These are phyloP conservation scores for Saguinus imperator DNA, from an alignment of 2,113 vertebrate genomes.

Conservation along the genomic window DNA sequence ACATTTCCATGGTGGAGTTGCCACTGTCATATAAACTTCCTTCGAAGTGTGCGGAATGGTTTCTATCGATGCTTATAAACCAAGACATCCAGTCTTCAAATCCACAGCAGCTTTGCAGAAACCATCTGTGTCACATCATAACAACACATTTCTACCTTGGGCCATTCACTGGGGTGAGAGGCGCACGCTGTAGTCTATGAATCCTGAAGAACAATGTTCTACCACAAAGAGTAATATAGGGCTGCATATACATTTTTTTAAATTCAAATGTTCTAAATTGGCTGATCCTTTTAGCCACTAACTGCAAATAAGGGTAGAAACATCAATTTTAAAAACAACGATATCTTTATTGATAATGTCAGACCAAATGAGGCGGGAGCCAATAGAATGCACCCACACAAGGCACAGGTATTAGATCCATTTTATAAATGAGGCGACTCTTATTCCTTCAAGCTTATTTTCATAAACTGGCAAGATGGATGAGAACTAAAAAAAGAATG, in stretches of 20 bases:
- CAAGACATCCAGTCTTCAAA: neutral
- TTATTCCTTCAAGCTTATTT: neutral
- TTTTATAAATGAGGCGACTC: neutral
- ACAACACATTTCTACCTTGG: neutral
- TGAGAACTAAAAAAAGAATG: neutral
- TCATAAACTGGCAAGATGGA: neutral
- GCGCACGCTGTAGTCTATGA: neutral
- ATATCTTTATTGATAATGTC: neutral
- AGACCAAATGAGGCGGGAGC: neutral
- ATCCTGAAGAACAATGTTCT: neutral
- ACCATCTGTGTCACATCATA: neutral
- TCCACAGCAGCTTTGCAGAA: neutral
- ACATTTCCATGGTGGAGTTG: accelerated
- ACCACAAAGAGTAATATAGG: neutral
- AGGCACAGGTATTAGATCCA: neutral
- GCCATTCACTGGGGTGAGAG: neutral
- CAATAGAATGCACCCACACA: neutral
- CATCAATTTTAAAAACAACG: neutral
- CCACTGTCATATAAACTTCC: neutral
- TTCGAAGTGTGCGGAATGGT: neutral
- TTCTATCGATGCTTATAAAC: neutral
- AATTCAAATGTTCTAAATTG: neutral
- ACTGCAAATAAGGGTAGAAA: neutral
- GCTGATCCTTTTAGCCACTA: neutral
- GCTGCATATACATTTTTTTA: neutral